These are phyloP conservation scores for Octopus bimaculoides DNA, from an alignment of 1,140 invertebrate genomes.

Conservation along the genomic window DNA sequence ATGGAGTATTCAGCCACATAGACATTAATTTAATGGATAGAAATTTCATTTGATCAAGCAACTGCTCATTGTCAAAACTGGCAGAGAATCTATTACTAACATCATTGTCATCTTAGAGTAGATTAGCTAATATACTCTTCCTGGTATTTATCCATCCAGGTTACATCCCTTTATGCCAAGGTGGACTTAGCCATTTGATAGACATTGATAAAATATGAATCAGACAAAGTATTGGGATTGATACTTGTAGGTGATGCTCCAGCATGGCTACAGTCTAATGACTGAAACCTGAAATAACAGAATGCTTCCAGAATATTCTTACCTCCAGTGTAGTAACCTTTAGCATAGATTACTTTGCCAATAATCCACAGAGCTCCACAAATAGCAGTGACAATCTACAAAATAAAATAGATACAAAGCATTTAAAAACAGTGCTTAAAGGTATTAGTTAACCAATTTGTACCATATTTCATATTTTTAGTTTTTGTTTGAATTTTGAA, in stretches of 20 bases:
- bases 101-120: too few relatives aligned
- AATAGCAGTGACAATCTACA: constrained; percentile 48
- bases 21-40: too few relatives aligned
- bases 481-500: too few relatives aligned
- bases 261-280: background rate
- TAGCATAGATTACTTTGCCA: constrained; percentile 58
- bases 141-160: background rate
- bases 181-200: background rate
- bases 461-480: too few relatives aligned
- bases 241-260: background rate
- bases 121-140: background rate
- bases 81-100: too few relatives aligned
- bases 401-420: too few relatives aligned
- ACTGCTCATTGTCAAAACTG: too few relatives aligned
- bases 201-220: too few relatives aligned
- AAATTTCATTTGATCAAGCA: too few relatives aligned
- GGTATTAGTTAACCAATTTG: too few relatives aligned
- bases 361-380: constrained; percentile 56
- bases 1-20: too few relatives aligned
- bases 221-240: background rate
- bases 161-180: background rate
- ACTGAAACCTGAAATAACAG: background rate
- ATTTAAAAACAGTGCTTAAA: too few relatives aligned
- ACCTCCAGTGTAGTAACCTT: constrained; percentile 62
- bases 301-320: constrained; percentile 18